phyloP scores from a whole-genome alignment of 2,888 invertebrate species.

The Tribolium freemani region DNA sequence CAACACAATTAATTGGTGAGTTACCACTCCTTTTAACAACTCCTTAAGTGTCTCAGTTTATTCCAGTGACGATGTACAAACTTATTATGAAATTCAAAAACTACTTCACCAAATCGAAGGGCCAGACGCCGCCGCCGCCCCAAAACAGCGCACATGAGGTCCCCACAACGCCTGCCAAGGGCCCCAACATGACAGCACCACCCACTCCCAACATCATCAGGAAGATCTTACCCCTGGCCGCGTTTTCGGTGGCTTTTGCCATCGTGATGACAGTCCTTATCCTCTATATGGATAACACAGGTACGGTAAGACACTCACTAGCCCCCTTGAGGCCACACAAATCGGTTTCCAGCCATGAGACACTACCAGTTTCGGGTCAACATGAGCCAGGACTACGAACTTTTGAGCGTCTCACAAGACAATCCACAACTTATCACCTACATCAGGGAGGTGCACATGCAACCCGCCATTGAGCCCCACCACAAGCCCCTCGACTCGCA shows the following conservation, averaged over 20 bases:
- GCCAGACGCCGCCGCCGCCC: slow-evolving; percentile 40
- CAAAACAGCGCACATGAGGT: slow-evolving; percentile 48
- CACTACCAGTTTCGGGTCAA: slow-evolving; percentile 85
- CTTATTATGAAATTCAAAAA: slow-evolving; percentile 42
- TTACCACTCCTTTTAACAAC: slow-evolving; percentile 17
- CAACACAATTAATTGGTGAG: slow-evolving; percentile 23
- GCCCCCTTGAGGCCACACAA: not conserved
- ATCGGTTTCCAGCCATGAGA: slow-evolving; percentile 72
- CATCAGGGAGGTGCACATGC: slow-evolving; percentile 80
- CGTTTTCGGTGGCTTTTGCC: slow-evolving; percentile 84
- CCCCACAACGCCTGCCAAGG: slow-evolving; percentile 49
- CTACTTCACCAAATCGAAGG: slow-evolving; percentile 33
- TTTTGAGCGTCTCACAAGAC: slow-evolving; percentile 81
- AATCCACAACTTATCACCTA: slow-evolving; percentile 82
- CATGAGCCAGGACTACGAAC: slow-evolving; percentile 84
- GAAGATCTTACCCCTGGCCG: slow-evolving; percentile 72
- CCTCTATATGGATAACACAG: slow-evolving; percentile 86
- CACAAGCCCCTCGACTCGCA: slow-evolving; percentile 64
- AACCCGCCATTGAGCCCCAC: slow-evolving; percentile 66
- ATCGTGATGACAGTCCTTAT: slow-evolving; percentile 84
- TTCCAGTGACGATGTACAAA: slow-evolving; percentile 37
- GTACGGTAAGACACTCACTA: slow-evolving; percentile 66
- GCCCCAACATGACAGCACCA: slow-evolving; percentile 39
- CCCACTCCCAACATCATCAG: slow-evolving; percentile 46
- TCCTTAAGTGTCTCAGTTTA: not conserved